Percentiles rank a stretch among this genome's conserved stretches.
These are phyloP conservation scores for Graptemys geographica DNA, from an alignment of 2,797 vertebrate genomes.

Conservation along the genomic window DNA sequence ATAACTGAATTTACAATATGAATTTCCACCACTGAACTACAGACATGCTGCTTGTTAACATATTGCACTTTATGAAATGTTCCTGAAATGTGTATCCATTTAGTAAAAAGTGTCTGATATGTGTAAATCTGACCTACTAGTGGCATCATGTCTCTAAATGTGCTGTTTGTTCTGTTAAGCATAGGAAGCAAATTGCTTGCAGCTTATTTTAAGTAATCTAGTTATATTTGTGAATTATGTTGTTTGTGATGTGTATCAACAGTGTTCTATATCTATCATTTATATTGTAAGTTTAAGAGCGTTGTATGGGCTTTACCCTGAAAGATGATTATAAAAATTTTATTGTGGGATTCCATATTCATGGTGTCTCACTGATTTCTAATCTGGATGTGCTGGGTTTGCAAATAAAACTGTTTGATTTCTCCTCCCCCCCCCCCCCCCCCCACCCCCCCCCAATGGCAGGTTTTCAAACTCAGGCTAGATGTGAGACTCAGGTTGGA, in stretches of 20 bases:
- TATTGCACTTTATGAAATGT: not conserved
- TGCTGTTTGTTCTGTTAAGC: not conserved
- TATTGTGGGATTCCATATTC: not conserved
- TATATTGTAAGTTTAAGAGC: not conserved
- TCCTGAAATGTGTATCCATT: not conserved
- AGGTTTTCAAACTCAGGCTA: not conserved
- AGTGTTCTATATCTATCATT: not conserved
- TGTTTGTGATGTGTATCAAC: not conserved
- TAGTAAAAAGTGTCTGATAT: not conserved
- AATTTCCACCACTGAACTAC: not conserved
- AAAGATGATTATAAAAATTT: not conserved
- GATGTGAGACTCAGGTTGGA: not conserved
- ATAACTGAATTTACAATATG: not conserved
- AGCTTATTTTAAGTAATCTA: not conserved
- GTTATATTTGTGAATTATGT: not conserved
- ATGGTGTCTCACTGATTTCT: not conserved
- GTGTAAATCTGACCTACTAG: not conserved
- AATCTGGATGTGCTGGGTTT: not conserved
- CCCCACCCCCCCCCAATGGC: not conserved
- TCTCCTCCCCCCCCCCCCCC: too few relatives aligned
- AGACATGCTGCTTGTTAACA: not conserved
- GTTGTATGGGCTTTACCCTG: not conserved
- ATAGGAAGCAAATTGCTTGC: not conserved
- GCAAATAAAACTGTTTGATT: not conserved
- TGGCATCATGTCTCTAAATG: not conserved